phyloP scores from a whole-genome alignment of 2,113 vertebrate species.

The Athene cunicularia region DNA sequence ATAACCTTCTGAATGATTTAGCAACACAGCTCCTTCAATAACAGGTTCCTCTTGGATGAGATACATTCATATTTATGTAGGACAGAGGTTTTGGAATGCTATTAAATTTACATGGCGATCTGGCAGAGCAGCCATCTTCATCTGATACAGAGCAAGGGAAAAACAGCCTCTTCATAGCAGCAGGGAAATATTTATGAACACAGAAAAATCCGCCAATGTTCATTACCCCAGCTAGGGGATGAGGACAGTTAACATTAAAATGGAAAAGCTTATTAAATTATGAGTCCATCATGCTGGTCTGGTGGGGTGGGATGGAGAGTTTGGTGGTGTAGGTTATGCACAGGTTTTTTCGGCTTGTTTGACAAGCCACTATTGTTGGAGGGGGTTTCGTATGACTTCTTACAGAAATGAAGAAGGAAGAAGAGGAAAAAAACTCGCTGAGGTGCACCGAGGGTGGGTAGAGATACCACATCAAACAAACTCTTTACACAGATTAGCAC shows the following conservation, averaged over 20 bases:
- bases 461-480: background rate
- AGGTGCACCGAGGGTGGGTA: background rate
- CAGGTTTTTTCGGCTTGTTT: background rate
- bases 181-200: background rate
- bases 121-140: conserved; percentile 18
- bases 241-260: background rate
- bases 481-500: background rate
- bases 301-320: background rate
- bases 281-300: background rate
- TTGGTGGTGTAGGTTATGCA: background rate
- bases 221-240: background rate
- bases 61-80: conserved; percentile 26
- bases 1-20: conserved; percentile 51
- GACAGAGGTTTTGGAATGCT: conserved; percentile 23
- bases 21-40: background rate
- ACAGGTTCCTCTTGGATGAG: conserved; percentile 21
- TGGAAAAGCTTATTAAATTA: background rate
- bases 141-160: background rate
- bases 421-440: background rate
- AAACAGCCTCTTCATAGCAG: background rate
- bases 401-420: background rate
- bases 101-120: conserved; percentile 55
- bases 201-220: background rate
- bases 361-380: background rate
- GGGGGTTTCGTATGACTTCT: background rate